A percentile compares a stretch with the other conserved stretches of the same genome.
phyloP scores from a whole-genome alignment of 2,113 vertebrate genomes.

The Pollimyrus isidori region DNA sequence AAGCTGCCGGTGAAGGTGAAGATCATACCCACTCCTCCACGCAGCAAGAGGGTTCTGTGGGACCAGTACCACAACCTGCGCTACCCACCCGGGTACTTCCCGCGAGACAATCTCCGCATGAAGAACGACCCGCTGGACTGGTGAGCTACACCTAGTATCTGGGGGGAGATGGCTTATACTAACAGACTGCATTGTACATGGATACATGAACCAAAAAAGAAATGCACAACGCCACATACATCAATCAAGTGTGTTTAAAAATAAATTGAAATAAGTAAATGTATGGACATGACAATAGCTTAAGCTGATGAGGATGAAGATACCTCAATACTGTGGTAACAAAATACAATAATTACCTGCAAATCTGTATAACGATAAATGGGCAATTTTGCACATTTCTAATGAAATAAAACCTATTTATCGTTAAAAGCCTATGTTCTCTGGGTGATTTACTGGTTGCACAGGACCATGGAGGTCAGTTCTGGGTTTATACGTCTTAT shows the following conservation, averaged over 20 bases:
- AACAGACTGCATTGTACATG: background rate
- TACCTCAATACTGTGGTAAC: background rate
- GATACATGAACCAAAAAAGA: background rate
- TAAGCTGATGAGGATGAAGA: background rate
- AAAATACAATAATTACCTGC: background rate
- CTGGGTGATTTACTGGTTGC: background rate
- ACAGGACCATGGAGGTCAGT: background rate
- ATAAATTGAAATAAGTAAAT: background rate
- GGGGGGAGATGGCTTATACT: background rate
- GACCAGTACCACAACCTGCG: slow-evolving; percentile 98
- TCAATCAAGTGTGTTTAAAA: background rate
- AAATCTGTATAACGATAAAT: background rate
- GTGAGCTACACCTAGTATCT: slow-evolving; percentile 45
- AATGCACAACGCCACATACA: background rate
- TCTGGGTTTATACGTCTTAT: background rate
- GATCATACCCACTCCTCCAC: slow-evolving; percentile 89
- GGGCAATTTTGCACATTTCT: background rate
- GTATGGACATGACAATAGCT: background rate
- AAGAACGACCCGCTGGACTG: slow-evolving; percentile 97
- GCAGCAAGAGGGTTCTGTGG: slow-evolving; percentile 91
- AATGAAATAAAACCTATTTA: too few species aligned
- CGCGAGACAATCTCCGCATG: slow-evolving; percentile 93
- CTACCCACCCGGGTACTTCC: slow-evolving; percentile 94
- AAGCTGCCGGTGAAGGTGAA: slow-evolving; percentile 96
- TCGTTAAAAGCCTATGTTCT: background rate